A percentile compares a stretch with the other conserved stretches of the same genome.
Evolutionary conservation across 92 coral and sea anemone species (phyloP).

Genomic region (Porites cylindrica): DNA sequence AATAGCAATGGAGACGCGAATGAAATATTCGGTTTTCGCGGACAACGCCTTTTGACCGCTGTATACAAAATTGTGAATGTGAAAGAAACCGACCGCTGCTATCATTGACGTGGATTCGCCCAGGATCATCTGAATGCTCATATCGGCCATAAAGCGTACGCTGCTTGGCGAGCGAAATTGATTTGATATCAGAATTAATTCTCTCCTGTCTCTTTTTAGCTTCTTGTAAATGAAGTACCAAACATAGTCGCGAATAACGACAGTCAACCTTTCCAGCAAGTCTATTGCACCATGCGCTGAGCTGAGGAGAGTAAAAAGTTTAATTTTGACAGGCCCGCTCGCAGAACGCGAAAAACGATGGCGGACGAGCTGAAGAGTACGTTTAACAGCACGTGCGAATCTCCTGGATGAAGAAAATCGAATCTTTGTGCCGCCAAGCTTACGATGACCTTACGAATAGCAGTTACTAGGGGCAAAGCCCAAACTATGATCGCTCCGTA

Average conservation of each 20-base stretch:
- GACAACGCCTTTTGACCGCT: conserved; percentile 13
- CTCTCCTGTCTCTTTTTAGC: background rate
- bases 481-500: conserved; percentile 6
- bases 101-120: conserved; percentile 52
- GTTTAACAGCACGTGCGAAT: conserved; percentile 40
- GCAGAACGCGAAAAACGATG: conserved; percentile 68
- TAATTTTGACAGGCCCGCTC: conserved; percentile 56
- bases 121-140: too few relatives aligned
- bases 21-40: conserved; percentile 27
- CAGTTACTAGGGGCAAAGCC: conserved; percentile 30
- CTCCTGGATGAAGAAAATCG: conserved; percentile 61
- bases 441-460: conserved; percentile 48
- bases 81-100: conserved; percentile 68
- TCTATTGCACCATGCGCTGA: too few relatives aligned
- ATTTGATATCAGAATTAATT: background rate
- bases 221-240: too few relatives aligned
- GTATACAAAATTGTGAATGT: conserved; percentile 61
- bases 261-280: too few relatives aligned
- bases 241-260: too few relatives aligned
- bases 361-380: conserved; percentile 43
- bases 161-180: conserved; percentile 66
- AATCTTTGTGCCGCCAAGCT: conserved; percentile 58
- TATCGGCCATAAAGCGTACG: conserved; percentile 68
- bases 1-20: background rate
- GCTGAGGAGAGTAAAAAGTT: too few relatives aligned